Percentiles rank a stretch among this genome's conserved stretches.
phyloP scores from a whole-genome alignment of 2,113 vertebrate species.

The Esox niger region DNA sequence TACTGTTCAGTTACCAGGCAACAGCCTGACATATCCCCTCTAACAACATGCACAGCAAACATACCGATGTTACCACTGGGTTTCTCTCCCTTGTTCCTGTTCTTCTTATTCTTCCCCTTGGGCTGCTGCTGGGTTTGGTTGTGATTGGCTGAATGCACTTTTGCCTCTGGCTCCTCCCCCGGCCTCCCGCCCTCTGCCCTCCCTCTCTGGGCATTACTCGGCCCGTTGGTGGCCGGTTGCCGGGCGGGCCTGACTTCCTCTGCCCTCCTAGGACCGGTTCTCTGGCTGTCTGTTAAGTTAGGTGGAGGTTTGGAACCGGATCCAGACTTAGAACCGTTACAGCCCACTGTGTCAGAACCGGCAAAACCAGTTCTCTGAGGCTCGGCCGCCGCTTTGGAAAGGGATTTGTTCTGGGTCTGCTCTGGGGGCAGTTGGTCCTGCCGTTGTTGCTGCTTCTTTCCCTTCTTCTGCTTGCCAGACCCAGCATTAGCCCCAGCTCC shows the following conservation, averaged over 20 bases:
- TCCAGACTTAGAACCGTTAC: conserved; percentile 52
- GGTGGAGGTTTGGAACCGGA: conserved; percentile 49
- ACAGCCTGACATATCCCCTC: neutral
- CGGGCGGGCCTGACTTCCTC: conserved; percentile 69
- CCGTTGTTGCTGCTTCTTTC: conserved; percentile 79
- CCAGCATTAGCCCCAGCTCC: conserved; percentile 22
- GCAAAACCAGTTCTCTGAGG: conserved; percentile 67
- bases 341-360: conserved; percentile 36
- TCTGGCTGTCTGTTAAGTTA: conserved; percentile 52
- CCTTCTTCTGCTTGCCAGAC: conserved; percentile 80
- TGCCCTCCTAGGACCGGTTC: conserved; percentile 48
- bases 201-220: conserved; percentile 52
- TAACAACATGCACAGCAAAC: conserved; percentile 12
- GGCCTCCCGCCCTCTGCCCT: conserved; percentile 54
- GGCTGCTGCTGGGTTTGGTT: conserved; percentile 73
- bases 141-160: conserved; percentile 44
- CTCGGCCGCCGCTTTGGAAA: conserved; percentile 62
- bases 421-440: conserved; percentile 62
- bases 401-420: conserved; percentile 65
- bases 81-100: conserved; percentile 90
- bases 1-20: too few species aligned
- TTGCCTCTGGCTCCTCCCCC: conserved; percentile 66
- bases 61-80: conserved; percentile 82
- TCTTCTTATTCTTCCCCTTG: conserved; percentile 90
- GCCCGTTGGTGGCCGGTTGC: conserved; percentile 64